Base-by-base conservation (phyloP, 2,797 vertebrate genomes). In the Danio jaintianensis region DNA sequence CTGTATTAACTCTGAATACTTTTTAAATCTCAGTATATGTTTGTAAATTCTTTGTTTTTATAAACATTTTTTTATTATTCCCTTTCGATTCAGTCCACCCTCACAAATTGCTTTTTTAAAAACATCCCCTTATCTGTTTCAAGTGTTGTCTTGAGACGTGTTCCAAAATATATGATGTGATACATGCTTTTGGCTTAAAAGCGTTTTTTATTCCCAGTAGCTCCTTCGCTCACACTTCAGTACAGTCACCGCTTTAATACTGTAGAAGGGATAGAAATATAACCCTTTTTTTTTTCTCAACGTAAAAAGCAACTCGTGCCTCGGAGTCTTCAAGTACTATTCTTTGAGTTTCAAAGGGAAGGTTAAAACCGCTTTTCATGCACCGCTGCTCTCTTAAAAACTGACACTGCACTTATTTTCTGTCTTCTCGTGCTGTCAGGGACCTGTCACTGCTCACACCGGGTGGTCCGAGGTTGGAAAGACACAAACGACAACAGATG, bases 401-500 rank as follows among this genome's bases (percentile, higher is more conserved):
- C 36, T 48, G 13, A 53, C 36, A 45, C 43, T 29, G 43, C 66
- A 48, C 64, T 81, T 77, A 62, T 67, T 78, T 79, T 76, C 20
- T 58, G 42, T 74, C 36, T 43, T 38, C 36, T 81, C 80, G 62
- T 82, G 80, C 80, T 78, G 64, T 79, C 68, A 15, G 69, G 79
- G 70, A 73, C 75, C 43, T 74, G 61, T 83, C 78, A 47, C 81
- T 83, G 78, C 62, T 80, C 79, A 69, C 83, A 59, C 55, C 20
- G 16, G 81, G 67, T 61, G 72, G 50, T 59, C 70, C n/a, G 11
- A 45, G 58, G 58, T 53, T 59, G 18, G 42, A 50, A n/a, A 80
- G 53, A 56, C 59, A 69, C 78, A 83, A 80, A 69, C 29, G 77
- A 84, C 72, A 83, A 70, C 77, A 81, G 71, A 81, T 70, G 80